Evolutionary conservation across 2,113 vertebrate species (phyloP), one percentile per base, ranked within the genome.

Genomic region (Semnopithecus entellus): DNA sequence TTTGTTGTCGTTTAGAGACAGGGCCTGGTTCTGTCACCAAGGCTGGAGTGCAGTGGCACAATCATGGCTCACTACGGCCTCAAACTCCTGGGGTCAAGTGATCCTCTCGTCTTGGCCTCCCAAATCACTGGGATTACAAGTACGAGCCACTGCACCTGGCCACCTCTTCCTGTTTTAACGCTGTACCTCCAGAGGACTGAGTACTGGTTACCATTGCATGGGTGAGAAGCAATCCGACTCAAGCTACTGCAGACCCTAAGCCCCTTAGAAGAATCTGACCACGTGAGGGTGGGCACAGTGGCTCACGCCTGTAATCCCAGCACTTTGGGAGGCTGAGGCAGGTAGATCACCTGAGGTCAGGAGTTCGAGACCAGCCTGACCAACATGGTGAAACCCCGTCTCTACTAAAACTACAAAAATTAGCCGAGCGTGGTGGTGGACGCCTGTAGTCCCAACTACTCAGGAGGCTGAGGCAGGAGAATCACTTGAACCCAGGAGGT

Each of bases 221-320:
- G 55, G 27, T 25, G 8, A 50, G 70, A 52, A 61, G 9, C 13
- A 61, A 4, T 6, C 43, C 43, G 16, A 50, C 5, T 23, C 35
- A 9, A 23, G 35, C 11, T 18, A 16, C 1, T 8, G 27, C 48
- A 86, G 80, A 50, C 30, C 27, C 73, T 12, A 10, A 8, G 23
- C 6, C 30, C 27, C 48, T 66, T 68, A n/a, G 40, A 59, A 61
- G 18, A 81, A 35, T 57, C 23, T 57, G 66, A 32, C 57, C 23
- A 4, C 12, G 0, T 13, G 61, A 64, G 27, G 27, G 61, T 30
- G 61, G 61, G 61, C 27, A 0, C 13, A 2, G 27, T 64, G 61
- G 61, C 27, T 30, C 61, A 64, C 2, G 12, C 61, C 27, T 64
- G 12, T 64, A 64, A 64, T 64, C 61, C 61, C 27, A 64, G 61